Evolutionary conservation across 2,888 invertebrate genomes (phyloP).

Genomic region (Syrista parreyssii): DNA sequence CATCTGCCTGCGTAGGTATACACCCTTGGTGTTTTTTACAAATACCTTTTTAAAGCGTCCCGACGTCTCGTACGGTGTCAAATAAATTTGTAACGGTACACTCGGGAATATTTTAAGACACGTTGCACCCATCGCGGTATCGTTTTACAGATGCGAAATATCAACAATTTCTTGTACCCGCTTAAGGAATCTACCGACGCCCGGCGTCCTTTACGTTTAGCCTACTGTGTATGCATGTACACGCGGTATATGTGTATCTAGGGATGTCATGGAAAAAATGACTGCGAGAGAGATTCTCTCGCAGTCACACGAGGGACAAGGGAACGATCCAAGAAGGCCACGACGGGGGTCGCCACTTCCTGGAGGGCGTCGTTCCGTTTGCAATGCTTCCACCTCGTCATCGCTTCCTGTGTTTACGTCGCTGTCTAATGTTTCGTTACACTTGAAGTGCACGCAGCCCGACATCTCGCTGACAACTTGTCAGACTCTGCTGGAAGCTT

Average conservation of each 20-base stretch:
- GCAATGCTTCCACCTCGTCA: constrained; percentile 31
- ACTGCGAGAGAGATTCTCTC: constrained; percentile 1
- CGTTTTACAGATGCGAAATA: constrained; percentile 36
- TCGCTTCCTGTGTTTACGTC: constrained; percentile 51
- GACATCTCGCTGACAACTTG: constrained; percentile 52
- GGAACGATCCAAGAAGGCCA: constrained; percentile 2
- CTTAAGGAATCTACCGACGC: no score
- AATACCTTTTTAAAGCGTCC: constrained; percentile 17
- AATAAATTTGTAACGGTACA: constrained; percentile 37
- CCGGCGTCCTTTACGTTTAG: no score
- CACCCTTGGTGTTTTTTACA: constrained; percentile 22
- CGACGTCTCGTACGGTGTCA: constrained; percentile 14
- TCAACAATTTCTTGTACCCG: constrained; percentile 26
- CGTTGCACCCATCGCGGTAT: constrained; percentile 23
- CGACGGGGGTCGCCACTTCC: constrained; percentile 42
- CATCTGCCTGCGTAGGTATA: constrained; percentile 18
- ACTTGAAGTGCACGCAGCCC: constrained; percentile 34
- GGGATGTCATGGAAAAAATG: constrained; percentile 5
- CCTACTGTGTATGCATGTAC: no score
- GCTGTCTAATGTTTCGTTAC: constrained; percentile 41
- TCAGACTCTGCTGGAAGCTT: constrained; percentile 45
- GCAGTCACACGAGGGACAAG: background rate
- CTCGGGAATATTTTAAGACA: constrained; percentile 30
- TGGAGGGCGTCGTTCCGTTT: constrained; percentile 32
- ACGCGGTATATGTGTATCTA: background rate